phyloP scores from a whole-genome alignment of 2,797 vertebrate species.

The Poecilia picta region DNA sequence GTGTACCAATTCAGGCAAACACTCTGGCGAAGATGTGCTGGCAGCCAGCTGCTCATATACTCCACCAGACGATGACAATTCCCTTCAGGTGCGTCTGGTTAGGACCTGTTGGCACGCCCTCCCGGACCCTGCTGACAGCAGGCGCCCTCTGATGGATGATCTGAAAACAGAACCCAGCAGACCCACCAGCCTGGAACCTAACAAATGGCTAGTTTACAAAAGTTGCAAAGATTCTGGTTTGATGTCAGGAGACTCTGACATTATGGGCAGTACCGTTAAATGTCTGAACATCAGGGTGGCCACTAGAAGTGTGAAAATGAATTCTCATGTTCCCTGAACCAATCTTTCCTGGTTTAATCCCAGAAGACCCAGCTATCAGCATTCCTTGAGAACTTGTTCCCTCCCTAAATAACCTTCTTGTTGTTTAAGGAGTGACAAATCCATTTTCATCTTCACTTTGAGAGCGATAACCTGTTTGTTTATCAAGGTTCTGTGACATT shows the following conservation, averaged over 20 bases:
- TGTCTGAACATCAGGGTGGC: neutral
- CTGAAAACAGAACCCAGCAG: too few species aligned
- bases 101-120: too few species aligned
- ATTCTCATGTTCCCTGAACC: neutral
- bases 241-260: neutral
- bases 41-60: too few species aligned
- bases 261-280: neutral
- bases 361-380: neutral
- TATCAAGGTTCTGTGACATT: neutral
- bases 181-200: too few species aligned
- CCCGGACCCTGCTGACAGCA: too few species aligned
- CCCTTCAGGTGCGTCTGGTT: too few species aligned
- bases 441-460: neutral
- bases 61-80: too few species aligned
- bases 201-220: neutral
- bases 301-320: neutral
- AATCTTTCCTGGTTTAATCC: neutral
- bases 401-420: neutral
- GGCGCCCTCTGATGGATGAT: too few species aligned
- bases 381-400: neutral
- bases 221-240: neutral
- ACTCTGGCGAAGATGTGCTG: too few species aligned
- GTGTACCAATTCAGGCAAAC: too few species aligned
- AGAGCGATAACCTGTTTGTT: neutral
- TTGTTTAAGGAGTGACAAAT: neutral